Base-by-base conservation (phyloP, 2,888 invertebrate genomes). In the Diloba caeruleocephala region DNA sequence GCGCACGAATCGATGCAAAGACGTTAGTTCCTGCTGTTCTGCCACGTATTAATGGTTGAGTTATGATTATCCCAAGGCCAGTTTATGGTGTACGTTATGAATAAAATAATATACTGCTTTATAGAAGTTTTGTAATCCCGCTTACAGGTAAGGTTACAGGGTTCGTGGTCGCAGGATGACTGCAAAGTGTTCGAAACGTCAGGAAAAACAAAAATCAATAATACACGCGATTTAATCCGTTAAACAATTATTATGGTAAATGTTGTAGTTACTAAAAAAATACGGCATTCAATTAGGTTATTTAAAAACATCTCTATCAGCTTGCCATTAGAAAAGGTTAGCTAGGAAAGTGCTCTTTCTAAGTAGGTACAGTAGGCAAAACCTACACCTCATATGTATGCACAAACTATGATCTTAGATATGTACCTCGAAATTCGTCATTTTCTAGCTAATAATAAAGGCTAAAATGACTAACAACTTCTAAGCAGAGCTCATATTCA, bases 1-100 rank as follows among this genome's bases (percentile, higher is more conserved):
- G 70, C 53, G 43, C 45, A 51, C 57, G 69, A 62, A 71, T 72
- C 71, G 66, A 73, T 75, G 75, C 66, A 51, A 65, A 48, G 51
- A 60, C 45, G 50, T 50, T 53, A 56, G 60, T 58, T 66, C 58
- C 61, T 26, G 15, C 42, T 45, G 41, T 34, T 43, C 46, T 29
- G 46, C 17, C 51, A 15, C 51, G 15, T 45, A 56, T 28, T 43
- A 49, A 64, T 53, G 19, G 42, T 33, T 17, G 45, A 53, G 41
- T 55, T 32, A 26, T 49, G 23, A 23, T 14, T 15, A 32, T 48
- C 8, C 8, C 29, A 38, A 21, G 25, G 15, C 13, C 42, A 32
- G 13, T 46, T 38, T 42, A 46, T 15, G 17, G 10, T 9, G 3
- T n/a, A 15, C 6, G 14, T 14, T 33, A 41, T 8, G 28, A 19